A percentile compares a stretch with the other conserved stretches of the same genome.
Conservation (phyloP, 2,113 vertebrate species). For the Grallaria varia region DNA sequence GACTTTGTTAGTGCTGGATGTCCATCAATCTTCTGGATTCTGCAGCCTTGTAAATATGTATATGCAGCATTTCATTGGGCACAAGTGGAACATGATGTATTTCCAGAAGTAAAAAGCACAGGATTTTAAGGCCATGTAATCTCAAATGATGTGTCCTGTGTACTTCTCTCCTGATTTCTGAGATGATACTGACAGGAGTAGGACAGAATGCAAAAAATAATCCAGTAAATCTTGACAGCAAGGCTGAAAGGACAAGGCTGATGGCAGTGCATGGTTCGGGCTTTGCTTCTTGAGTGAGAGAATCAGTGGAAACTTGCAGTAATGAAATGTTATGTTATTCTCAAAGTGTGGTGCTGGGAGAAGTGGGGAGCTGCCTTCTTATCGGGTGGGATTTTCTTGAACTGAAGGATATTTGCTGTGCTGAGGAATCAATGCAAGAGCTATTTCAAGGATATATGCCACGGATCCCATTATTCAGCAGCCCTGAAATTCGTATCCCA, state of each 20-base stretch:
- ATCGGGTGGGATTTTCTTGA: neutral
- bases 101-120: neutral
- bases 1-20: neutral
- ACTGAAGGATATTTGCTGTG: neutral
- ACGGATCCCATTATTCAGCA: neutral
- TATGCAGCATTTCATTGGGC: neutral
- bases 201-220: neutral
- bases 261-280: neutral
- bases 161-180: neutral
- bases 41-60: no score
- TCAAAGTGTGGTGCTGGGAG: neutral
- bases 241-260: neutral
- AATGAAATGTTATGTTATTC: neutral
- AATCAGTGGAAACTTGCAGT: neutral
- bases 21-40: neutral
- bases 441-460: neutral
- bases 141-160: neutral
- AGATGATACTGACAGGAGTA: neutral
- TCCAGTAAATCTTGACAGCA: neutral
- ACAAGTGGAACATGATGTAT: neutral
- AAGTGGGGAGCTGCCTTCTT: neutral
- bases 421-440: neutral
- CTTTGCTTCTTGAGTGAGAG: neutral
- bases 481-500: neutral
- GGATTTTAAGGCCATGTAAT: neutral